Percentiles rank a stretch among this genome's conserved stretches.
Evolutionary conservation across 2,113 vertebrate species (phyloP).

Genomic region (Scomber japonicus): DNA sequence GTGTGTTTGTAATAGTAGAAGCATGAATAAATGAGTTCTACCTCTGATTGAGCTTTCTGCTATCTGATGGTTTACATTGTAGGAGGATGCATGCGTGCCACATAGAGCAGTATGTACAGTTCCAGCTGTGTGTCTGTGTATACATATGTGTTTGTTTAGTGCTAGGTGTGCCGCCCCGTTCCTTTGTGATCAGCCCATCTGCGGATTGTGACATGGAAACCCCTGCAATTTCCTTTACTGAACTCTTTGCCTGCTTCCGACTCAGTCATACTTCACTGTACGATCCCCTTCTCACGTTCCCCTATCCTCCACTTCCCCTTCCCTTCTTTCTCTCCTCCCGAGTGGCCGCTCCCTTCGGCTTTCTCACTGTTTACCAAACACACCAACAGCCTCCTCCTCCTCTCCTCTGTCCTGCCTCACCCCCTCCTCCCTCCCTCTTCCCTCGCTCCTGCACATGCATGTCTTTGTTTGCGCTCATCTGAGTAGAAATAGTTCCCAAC

Average conservation of each 20-base stretch:
- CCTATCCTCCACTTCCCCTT: constrained; percentile 56
- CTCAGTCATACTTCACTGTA: constrained; percentile 20
- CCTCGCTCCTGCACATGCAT: constrained; percentile 60
- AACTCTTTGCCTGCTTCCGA: constrained; percentile 59
- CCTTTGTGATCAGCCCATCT: constrained; percentile 54
- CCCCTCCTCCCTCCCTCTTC: constrained; percentile 20
- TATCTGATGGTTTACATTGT: not conserved
- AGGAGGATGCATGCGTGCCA: not conserved
- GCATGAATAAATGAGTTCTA: constrained; percentile 5
- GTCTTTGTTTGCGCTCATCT: constrained; percentile 82
- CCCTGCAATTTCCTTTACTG: constrained; percentile 66
- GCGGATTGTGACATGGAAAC: constrained; percentile 62
- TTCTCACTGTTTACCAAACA: constrained; percentile 83
- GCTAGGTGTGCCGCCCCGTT: constrained; percentile 56
- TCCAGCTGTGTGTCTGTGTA: constrained; percentile 63
- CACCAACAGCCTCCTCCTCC: constrained; percentile 45
- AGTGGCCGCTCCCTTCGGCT: constrained; percentile 55
- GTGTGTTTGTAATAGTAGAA: constrained; percentile 12
- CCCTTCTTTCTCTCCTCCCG: constrained; percentile 52
- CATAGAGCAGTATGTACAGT: constrained; percentile 1
- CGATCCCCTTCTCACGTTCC: constrained; percentile 38
- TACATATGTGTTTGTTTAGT: constrained; percentile 59
- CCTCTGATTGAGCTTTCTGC: constrained; percentile 4
- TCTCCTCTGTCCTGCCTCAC: constrained; percentile 13
- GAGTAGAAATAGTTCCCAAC: constrained; percentile 77